phyloP scores from a whole-genome alignment of 2,797 vertebrate species.

The Setipinna tenuifilis region DNA sequence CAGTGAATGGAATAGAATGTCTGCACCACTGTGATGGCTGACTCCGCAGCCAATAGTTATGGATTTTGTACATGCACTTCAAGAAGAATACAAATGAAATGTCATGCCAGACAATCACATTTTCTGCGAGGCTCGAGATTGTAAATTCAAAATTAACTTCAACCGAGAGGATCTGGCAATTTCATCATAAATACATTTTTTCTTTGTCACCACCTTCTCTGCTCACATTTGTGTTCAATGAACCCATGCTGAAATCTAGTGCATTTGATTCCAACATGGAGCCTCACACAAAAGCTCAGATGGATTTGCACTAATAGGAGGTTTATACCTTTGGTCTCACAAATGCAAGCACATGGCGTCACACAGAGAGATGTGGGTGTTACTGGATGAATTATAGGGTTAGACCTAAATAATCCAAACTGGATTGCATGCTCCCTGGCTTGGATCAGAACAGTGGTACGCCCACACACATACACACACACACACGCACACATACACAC shows the following conservation, averaged over 20 bases:
- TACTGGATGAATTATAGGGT: not conserved
- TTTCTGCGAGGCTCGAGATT: conserved; percentile 8
- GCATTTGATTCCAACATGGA: not conserved
- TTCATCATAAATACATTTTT: not conserved
- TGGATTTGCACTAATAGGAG: not conserved
- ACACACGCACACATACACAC: not conserved
- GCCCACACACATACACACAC: not conserved
- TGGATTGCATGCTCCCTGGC: not conserved
- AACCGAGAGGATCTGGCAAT: conserved; percentile 4
- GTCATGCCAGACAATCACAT: not conserved
- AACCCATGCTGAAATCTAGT: not conserved
- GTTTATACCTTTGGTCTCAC: not conserved
- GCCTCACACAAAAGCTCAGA: not conserved
- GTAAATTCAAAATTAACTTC: conserved; percentile 9
- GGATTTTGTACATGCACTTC: not conserved
- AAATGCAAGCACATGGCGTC: not conserved
- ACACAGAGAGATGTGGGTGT: not conserved
- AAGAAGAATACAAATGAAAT: conserved; percentile 18
- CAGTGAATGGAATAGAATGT: conserved; percentile 10
- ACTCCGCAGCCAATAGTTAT: conserved; percentile 14
- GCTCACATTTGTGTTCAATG: conserved; percentile 3
- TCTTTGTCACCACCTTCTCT: not conserved
- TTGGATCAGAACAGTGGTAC: not conserved
- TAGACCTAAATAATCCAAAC: not conserved
- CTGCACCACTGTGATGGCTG: not conserved